Percentiles rank a stretch among this genome's conserved stretches.
Evolutionary conservation across 2,888 invertebrate genomes (phyloP).

Genomic region (Lepidochrysops patricia): DNA sequence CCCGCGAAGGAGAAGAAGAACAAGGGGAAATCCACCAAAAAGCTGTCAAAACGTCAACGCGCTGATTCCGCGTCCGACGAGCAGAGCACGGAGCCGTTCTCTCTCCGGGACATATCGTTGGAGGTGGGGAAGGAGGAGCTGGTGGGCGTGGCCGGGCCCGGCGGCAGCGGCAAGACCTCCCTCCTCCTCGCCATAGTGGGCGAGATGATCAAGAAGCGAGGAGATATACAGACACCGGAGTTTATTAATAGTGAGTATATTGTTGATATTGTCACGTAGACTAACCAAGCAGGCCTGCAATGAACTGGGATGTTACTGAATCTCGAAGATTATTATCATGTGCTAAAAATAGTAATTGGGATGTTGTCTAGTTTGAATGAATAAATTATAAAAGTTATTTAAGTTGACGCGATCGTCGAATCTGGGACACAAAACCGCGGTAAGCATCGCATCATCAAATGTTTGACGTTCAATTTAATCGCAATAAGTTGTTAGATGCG

Average conservation of each 20-base stretch:
- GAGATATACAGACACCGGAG: constrained; percentile 80
- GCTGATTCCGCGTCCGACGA: constrained; percentile 46
- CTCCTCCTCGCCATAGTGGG: constrained; percentile 89
- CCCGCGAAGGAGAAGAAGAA: constrained; percentile 49
- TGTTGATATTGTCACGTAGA: no score
- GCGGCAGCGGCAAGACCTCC: constrained; percentile 94
- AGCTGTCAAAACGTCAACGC: constrained; percentile 37
- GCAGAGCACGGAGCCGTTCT: constrained; percentile 40
- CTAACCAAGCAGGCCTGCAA: no score
- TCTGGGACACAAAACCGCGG: no score
- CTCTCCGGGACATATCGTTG: constrained; percentile 45
- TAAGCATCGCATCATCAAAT: no score
- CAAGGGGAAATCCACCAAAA: constrained; percentile 68
- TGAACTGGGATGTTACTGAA: no score
- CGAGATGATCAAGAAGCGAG: constrained; percentile 82
- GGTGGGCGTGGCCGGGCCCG: constrained; percentile 89
- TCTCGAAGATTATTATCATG: no score
- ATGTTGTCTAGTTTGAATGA: no score
- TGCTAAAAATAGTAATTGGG: no score
- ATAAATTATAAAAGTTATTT: no score
- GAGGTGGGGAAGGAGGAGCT: constrained; percentile 79
- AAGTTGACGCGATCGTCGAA: no score
- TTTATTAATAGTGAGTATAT: constrained; percentile 74
- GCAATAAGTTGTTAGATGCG: no score
- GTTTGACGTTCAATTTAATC: no score